phyloP scores from a whole-genome alignment of 2,888 invertebrate genomes.

The Rhorus exstirpatorius region DNA sequence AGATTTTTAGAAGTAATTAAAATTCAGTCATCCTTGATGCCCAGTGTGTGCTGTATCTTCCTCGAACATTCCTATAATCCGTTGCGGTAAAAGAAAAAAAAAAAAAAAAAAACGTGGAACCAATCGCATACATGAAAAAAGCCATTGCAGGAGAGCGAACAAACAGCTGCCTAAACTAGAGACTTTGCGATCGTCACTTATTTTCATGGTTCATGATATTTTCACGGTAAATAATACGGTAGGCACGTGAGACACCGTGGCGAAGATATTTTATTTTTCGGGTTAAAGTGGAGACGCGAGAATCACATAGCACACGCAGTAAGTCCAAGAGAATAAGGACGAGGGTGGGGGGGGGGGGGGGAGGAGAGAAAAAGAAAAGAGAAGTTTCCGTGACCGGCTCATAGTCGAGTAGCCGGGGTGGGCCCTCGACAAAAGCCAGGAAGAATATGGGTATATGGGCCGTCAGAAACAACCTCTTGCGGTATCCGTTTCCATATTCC shows the following conservation, averaged over 20 bases:
- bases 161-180: constrained; percentile 69
- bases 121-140: constrained; percentile 32
- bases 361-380: constrained; percentile 7
- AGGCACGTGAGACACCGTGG: constrained; percentile 3
- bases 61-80: too few relatives aligned
- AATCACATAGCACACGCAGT: constrained; percentile 26
- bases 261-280: constrained; percentile 56
- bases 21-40: too few relatives aligned
- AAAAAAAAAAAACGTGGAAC: constrained; percentile 9
- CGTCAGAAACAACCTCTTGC: constrained; percentile 59
- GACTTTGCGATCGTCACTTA: constrained; percentile 72
- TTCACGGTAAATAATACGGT: constrained; percentile 66
- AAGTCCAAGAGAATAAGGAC: constrained; percentile 9
- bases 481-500: constrained; percentile 53
- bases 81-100: background rate
- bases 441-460: constrained; percentile 54
- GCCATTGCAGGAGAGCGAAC: constrained; percentile 56
- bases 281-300: constrained; percentile 23
- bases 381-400: constrained; percentile 63
- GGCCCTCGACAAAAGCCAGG: constrained; percentile 40
- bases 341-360: constrained; percentile 14
- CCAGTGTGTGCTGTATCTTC: too few relatives aligned
- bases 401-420: constrained; percentile 49
- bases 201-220: constrained; percentile 72
- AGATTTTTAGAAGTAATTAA: too few relatives aligned